A percentile compares a stretch with the other conserved stretches of the same genome.
These are phyloP conservation scores for Cydia strobilella DNA, from an alignment of 1,140 invertebrate genomes.

Conservation along the genomic window DNA sequence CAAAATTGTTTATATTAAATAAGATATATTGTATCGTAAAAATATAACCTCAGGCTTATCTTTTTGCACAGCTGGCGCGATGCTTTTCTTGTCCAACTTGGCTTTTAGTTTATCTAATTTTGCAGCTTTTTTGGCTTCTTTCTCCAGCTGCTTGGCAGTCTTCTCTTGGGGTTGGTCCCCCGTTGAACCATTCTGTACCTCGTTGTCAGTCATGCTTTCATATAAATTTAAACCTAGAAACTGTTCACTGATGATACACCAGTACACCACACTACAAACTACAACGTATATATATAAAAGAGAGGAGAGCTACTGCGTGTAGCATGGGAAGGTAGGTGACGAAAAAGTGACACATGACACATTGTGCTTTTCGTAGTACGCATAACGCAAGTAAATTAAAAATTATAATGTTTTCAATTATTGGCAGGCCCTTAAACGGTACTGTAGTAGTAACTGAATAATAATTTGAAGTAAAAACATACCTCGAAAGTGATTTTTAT, in stretches of 20 bases:
- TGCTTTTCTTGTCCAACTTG: slow-evolving; percentile 91
- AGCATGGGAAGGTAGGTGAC: slow-evolving; percentile 36
- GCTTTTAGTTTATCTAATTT: slow-evolving; percentile 96
- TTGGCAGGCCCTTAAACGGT: no score
- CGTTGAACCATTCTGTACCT: slow-evolving; percentile 54
- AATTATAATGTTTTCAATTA: neutral
- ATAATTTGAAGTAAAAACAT: no score
- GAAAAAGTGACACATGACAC: slow-evolving; percentile 25
- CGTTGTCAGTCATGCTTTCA: slow-evolving; percentile 67
- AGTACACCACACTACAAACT: no score
- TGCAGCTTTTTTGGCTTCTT: slow-evolving; percentile 93
- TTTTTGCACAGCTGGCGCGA: slow-evolving; percentile 78
- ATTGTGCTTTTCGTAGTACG: neutral
- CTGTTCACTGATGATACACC: slow-evolving; percentile 33
- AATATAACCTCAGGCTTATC: slow-evolving; percentile 84
- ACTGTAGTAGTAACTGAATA: no score
- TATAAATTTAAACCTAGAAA: slow-evolving; percentile 36
- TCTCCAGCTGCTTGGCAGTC: slow-evolving; percentile 93
- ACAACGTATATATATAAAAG: slow-evolving; percentile 12
- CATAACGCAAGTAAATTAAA: neutral
- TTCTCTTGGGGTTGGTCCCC: slow-evolving; percentile 82
- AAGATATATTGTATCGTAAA: neutral
- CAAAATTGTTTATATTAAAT: slow-evolving; percentile 13
- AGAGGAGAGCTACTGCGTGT: neutral
- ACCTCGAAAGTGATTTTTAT: no score